These are phyloP conservation scores for Heliangelus exortis DNA, from an alignment of 2,797 vertebrate genomes.

Conservation along the genomic window DNA sequence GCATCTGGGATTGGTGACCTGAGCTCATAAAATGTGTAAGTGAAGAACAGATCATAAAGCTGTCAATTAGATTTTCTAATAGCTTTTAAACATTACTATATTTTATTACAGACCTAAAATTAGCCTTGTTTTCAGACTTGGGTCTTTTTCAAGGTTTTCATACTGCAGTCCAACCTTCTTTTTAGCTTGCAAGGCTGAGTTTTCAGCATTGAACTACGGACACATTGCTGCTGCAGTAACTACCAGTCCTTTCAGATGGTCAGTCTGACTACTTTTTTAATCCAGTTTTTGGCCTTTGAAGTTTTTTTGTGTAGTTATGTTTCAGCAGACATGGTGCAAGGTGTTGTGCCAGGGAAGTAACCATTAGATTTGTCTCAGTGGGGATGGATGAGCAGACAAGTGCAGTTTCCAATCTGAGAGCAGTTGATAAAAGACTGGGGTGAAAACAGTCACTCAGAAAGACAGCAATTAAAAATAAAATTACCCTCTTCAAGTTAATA, in stretches of 20 bases:
- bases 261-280: neutral
- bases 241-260: neutral
- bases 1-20: neutral
- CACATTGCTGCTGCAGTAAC: neutral
- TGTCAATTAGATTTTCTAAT: slow-evolving; percentile 50
- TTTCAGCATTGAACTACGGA: neutral
- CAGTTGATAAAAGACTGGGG: neutral
- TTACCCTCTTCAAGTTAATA: neutral
- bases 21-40: neutral
- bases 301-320: neutral
- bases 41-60: slow-evolving; percentile 41
- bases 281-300: neutral
- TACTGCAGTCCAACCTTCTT: neutral
- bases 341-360: neutral
- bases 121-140: slow-evolving; percentile 25
- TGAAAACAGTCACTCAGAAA: neutral
- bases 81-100: slow-evolving; percentile 18
- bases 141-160: neutral
- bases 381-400: neutral
- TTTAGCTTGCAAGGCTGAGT: neutral
- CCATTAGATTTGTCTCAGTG: neutral
- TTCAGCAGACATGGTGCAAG: neutral
- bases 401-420: neutral
- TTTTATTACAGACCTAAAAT: slow-evolving; percentile 54
- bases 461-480: neutral